A percentile compares a stretch with the other conserved stretches of the same genome.
Evolutionary conservation across 2,113 vertebrate genomes (phyloP).

Genomic region (Vireo altiloquus): DNA sequence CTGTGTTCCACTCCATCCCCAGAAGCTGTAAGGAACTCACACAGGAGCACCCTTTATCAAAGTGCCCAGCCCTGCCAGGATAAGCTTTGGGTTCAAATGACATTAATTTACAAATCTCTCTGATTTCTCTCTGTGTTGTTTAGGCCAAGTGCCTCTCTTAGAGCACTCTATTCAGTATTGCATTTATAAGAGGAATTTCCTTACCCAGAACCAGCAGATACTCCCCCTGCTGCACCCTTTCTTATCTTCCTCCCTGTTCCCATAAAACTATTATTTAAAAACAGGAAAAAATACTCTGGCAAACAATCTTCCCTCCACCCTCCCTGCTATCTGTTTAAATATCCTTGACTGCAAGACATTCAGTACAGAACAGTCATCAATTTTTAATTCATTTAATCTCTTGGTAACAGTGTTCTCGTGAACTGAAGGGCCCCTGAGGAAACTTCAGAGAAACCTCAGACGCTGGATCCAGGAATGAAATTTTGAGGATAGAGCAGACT

Average conservation of each 20-base stretch:
- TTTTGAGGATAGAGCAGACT: not conserved
- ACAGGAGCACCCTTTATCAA: not conserved
- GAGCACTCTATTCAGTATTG: not conserved
- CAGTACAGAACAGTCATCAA: slow-evolving; percentile 70
- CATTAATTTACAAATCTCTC: not conserved
- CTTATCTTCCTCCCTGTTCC: not conserved
- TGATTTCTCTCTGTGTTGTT: not conserved
- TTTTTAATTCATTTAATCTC: slow-evolving; percentile 77
- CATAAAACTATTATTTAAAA: slow-evolving; percentile 49
- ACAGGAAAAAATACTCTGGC: slow-evolving; percentile 3
- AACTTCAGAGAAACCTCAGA: slow-evolving; percentile 63
- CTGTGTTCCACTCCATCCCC: not conserved
- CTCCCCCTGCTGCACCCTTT: not conserved
- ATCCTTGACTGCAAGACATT: slow-evolving; percentile 70
- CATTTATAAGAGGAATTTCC: not conserved
- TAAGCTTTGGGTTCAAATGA: not conserved
- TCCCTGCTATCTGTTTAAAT: slow-evolving; percentile 67
- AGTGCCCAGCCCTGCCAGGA: not conserved
- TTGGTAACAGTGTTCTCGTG: slow-evolving; percentile 67
- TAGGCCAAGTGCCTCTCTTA: not conserved
- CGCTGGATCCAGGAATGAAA: not conserved
- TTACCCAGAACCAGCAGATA: not conserved
- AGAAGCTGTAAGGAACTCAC: not conserved
- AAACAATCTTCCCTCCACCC: not conserved
- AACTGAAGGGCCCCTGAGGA: slow-evolving; percentile 67